Conservation (phyloP, 2,888 invertebrate species). For the Ochlodes sylvanus region DNA sequence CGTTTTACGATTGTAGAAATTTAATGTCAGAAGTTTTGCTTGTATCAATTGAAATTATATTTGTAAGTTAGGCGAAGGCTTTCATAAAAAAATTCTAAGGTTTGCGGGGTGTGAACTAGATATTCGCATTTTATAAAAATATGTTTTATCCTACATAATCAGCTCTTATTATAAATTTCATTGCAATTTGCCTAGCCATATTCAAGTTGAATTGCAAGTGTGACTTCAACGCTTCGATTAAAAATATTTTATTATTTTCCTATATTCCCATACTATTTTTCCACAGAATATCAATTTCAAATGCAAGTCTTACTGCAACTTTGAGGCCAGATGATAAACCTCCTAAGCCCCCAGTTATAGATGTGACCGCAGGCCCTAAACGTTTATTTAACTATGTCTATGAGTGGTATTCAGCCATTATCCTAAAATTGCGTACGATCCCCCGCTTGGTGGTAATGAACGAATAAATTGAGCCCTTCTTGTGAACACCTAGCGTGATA, state of each 20-base stretch:
- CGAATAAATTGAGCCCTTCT: constrained; percentile 82
- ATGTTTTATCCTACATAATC: too few species aligned
- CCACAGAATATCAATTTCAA: too few species aligned
- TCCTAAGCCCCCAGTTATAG: constrained; percentile 21
- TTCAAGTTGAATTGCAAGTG: too few species aligned
- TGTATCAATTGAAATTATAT: constrained; percentile 29
- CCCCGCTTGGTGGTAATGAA: constrained; percentile 75
- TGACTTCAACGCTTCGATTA: too few species aligned
- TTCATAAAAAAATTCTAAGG: neutral
- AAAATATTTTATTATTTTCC: too few species aligned
- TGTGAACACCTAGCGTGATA: constrained; percentile 75
- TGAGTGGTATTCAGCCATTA: constrained; percentile 64
- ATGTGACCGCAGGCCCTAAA: constrained; percentile 49
- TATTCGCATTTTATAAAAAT: too few species aligned
- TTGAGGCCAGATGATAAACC: neutral
- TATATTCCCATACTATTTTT: too few species aligned
- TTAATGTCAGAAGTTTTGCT: constrained; percentile 39
- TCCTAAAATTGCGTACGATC: constrained; percentile 80
- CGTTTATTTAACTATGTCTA: constrained; percentile 50
- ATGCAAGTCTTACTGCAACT: too few species aligned
- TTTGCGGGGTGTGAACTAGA: too few species aligned
- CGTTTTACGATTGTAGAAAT: constrained; percentile 60
- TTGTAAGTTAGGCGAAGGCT: neutral
- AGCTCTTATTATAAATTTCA: too few species aligned
- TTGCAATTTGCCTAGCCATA: too few species aligned